Evolutionary conservation across 2,797 vertebrate species (phyloP).

Genomic region (Sebastolobus alascanus): DNA sequence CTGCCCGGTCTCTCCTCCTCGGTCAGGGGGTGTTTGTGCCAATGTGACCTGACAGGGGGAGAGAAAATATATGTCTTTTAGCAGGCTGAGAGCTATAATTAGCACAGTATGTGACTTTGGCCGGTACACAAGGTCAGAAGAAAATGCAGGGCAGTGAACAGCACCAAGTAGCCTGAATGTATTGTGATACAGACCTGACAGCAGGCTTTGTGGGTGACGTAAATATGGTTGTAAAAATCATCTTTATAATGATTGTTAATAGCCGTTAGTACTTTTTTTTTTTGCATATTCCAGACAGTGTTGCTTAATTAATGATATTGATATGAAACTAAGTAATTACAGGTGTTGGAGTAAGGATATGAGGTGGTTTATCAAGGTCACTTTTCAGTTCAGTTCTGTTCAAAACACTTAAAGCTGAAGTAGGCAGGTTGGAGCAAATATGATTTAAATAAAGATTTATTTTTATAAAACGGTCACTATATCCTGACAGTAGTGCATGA

Average conservation of each 20-base stretch:
- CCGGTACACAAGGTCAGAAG: conserved; percentile 62
- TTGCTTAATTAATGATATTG: not conserved
- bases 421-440: too few species aligned
- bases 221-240: not conserved
- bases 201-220: not conserved
- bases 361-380: not conserved
- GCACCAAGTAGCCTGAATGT: conserved; percentile 12
- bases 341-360: not conserved
- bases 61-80: conserved; percentile 56
- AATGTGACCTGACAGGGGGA: conserved; percentile 58
- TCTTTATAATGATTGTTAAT: not conserved
- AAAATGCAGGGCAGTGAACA: conserved; percentile 45
- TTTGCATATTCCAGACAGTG: not conserved
- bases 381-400: not conserved
- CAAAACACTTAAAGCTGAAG: not conserved
- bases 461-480: too few species aligned
- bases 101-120: conserved; percentile 67
- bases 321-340: not conserved
- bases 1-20: conserved; percentile 25
- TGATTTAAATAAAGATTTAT: too few species aligned
- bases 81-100: conserved; percentile 68
- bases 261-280: not conserved
- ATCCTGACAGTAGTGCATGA: too few species aligned
- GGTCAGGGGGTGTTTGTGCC: conserved; percentile 54
- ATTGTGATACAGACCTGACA: not conserved